Evolutionary conservation across 2,888 invertebrate species (phyloP).

Genomic region (Rosalia funebris): DNA sequence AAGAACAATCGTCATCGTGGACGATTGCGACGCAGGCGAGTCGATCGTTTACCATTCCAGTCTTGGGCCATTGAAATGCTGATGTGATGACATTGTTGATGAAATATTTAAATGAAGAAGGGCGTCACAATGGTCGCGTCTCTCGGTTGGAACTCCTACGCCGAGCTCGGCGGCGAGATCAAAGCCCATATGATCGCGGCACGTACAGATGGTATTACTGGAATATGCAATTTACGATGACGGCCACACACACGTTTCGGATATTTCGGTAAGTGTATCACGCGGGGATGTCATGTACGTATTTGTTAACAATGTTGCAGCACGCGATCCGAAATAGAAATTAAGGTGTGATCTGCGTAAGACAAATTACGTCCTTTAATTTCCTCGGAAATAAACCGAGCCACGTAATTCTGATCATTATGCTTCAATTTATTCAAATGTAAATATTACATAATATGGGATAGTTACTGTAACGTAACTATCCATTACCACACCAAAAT

Average conservation of each 20-base stretch:
- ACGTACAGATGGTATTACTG: constrained; percentile 34
- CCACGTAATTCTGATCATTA: no score
- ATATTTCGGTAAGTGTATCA: constrained; percentile 13
- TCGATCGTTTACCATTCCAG: constrained; percentile 17
- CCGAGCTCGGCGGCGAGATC: constrained; percentile 35
- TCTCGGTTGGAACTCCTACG: constrained; percentile 39
- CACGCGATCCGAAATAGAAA: no score
- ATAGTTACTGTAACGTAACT: no score
- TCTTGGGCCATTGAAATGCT: constrained; percentile 22
- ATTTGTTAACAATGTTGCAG: no score
- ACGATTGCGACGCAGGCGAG: constrained; percentile 11
- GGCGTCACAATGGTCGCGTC: constrained; percentile 41
- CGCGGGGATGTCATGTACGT: no score
- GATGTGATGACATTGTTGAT: constrained; percentile 44
- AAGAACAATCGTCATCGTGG: constrained; percentile 9
- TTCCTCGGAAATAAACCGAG: no score
- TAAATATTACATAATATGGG: no score
- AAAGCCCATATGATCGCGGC: constrained; percentile 32
- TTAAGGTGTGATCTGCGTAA: no score
- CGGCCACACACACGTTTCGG: constrained; percentile 34
- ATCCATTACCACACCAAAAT: no score
- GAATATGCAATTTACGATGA: constrained; percentile 37
- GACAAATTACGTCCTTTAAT: no score
- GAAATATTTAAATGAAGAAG: constrained; percentile 46
- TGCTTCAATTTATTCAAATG: no score